Evolutionary conservation across 2,113 vertebrate species (phyloP).

Genomic region (Prinia subflava): DNA sequence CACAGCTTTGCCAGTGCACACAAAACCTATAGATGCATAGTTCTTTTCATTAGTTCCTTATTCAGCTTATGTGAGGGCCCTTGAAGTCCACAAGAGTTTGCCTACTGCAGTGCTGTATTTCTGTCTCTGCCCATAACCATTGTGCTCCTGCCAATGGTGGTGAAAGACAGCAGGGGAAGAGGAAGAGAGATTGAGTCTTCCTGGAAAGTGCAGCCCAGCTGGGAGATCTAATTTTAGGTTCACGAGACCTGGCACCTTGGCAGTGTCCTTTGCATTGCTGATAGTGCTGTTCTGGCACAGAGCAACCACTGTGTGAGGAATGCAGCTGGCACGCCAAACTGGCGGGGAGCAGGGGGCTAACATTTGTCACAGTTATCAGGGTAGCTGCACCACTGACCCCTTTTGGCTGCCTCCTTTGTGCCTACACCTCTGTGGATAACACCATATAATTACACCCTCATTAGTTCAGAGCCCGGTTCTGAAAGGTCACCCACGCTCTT

Average conservation of each 20-base stretch:
- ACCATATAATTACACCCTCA: background rate
- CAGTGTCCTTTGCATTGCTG: constrained; percentile 38
- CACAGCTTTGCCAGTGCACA: background rate
- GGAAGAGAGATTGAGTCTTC: background rate
- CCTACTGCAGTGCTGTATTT: background rate
- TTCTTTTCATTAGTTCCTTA: background rate
- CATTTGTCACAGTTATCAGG: background rate
- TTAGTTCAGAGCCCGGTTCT: background rate
- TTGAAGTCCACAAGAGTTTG: background rate
- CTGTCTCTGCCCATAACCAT: background rate
- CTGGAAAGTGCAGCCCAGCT: constrained; percentile 28
- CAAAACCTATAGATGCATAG: background rate
- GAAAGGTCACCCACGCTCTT: background rate
- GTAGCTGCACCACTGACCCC: background rate
- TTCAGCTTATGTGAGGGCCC: background rate
- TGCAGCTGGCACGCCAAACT: background rate
- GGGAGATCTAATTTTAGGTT: constrained; percentile 66
- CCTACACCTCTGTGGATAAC: background rate
- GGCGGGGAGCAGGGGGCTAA: background rate
- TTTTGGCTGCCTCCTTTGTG: background rate
- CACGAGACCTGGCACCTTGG: constrained; percentile 3
- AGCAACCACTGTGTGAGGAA: background rate
- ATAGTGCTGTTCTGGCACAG: background rate
- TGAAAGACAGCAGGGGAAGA: rapidly evolving
- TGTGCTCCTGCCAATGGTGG: background rate